phyloP scores from a whole-genome alignment of 2,888 invertebrate species.

The Plebejus argus region DNA sequence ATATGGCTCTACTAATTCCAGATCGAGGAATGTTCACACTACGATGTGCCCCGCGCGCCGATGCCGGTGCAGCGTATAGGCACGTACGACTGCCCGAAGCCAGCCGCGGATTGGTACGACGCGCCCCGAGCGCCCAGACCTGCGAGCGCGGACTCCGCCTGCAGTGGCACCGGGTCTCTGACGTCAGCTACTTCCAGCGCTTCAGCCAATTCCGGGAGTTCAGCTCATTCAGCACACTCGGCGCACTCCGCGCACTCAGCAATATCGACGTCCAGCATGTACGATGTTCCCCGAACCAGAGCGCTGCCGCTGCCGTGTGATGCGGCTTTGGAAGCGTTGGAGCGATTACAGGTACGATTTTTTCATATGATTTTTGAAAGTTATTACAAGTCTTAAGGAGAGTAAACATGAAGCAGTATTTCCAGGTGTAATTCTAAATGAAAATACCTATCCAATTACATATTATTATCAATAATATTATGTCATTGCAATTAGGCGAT shows the following conservation, averaged over 20 bases:
- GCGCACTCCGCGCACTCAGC: slow-evolving; percentile 68
- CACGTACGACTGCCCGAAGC: slow-evolving; percentile 83
- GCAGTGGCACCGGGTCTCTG: slow-evolving; percentile 77
- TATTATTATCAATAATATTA: too few species aligned
- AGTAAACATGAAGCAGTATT: too few species aligned
- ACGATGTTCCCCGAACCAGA: slow-evolving; percentile 72
- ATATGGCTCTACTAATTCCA: slow-evolving; percentile 41
- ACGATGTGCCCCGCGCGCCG: slow-evolving; percentile 75
- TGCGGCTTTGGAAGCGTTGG: slow-evolving; percentile 73
- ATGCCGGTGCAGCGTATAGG: slow-evolving; percentile 84
- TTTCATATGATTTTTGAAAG: neutral
- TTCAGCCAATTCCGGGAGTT: slow-evolving; percentile 73
- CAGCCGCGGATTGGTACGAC: slow-evolving; percentile 72
- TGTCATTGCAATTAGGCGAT: too few species aligned
- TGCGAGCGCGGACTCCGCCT: slow-evolving; percentile 80
- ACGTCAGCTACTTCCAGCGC: slow-evolving; percentile 75
- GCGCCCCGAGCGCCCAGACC: slow-evolving; percentile 74
- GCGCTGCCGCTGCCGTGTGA: slow-evolving; percentile 75
- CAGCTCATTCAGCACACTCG: slow-evolving; percentile 53
- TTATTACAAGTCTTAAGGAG: too few species aligned
- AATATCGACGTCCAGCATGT: slow-evolving; percentile 72
- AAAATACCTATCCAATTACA: too few species aligned
- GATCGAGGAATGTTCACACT: slow-evolving; percentile 77
- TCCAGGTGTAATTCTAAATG: too few species aligned
- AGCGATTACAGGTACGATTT: slow-evolving; percentile 78